Conservation (phyloP, 2,888 invertebrate genomes). For the Phengaris alcon region DNA sequence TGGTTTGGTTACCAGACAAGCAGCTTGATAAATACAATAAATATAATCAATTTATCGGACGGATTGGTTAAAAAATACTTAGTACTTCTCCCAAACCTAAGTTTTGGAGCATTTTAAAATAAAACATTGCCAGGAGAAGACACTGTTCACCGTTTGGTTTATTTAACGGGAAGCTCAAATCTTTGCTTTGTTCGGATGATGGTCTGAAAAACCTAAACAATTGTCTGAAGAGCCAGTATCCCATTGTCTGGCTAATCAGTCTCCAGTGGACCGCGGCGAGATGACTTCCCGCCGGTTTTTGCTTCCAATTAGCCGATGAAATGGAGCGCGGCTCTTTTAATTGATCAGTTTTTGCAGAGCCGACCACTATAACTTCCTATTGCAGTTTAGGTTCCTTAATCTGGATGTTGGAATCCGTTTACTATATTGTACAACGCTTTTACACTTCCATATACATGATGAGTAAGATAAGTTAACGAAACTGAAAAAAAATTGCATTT, state of each 20-base stretch:
- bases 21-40: neutral
- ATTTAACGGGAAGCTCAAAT: neutral
- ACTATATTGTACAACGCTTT: neutral
- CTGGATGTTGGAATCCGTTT: neutral
- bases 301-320: constrained; percentile 58
- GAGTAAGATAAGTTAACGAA: neutral
- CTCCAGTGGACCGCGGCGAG: constrained; percentile 50
- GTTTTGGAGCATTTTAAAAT: too few relatives aligned
- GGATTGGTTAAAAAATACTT: too few relatives aligned
- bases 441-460: neutral
- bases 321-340: constrained; percentile 62
- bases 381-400: constrained; percentile 2
- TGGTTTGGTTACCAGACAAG: neutral
- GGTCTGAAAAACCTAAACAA: neutral
- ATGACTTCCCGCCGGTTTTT: constrained; percentile 62
- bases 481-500: too few relatives aligned
- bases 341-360: constrained; percentile 54
- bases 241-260: constrained; percentile 24
- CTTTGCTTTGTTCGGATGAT: neutral
- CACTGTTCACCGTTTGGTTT: too few relatives aligned
- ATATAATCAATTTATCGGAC: neutral
- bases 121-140: neutral
- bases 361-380: constrained; percentile 47
- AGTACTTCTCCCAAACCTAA: too few relatives aligned
- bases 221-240: neutral